These are phyloP conservation scores for Polia nebulosa DNA, from an alignment of 2,888 invertebrate genomes.

Conservation along the genomic window DNA sequence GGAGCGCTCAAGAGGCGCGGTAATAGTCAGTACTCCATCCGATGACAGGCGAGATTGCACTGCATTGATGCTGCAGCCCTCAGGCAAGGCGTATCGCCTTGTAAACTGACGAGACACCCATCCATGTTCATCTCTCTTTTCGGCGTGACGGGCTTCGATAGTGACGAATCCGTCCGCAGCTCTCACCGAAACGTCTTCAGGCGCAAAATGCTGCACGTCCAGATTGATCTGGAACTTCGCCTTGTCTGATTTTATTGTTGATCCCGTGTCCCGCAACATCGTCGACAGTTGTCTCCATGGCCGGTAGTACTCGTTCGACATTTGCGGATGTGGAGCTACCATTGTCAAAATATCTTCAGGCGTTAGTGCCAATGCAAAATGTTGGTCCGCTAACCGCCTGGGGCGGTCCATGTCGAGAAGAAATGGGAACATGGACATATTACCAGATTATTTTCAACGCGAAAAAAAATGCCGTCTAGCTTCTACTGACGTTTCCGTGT, in stretches of 20 bases:
- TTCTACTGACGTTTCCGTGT: slow-evolving; percentile 17
- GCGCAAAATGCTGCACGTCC: slow-evolving; percentile 94
- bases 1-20: slow-evolving; percentile 84
- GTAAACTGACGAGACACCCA: slow-evolving; percentile 93
- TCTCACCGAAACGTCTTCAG: slow-evolving; percentile 94
- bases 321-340: slow-evolving; percentile 64
- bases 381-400: slow-evolving; percentile 75
- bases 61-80: slow-evolving; percentile 92
- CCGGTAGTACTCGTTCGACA: slow-evolving; percentile 61
- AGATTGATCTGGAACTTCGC: slow-evolving; percentile 92
- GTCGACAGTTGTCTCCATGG: slow-evolving; percentile 67
- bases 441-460: slow-evolving; percentile 28
- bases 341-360: slow-evolving; percentile 77
- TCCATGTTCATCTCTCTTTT: slow-evolving; percentile 93
- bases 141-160: slow-evolving; percentile 93
- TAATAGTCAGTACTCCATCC: slow-evolving; percentile 93
- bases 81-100: slow-evolving; percentile 93
- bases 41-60: slow-evolving; percentile 93
- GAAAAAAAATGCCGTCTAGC: slow-evolving; percentile 44
- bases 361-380: slow-evolving; percentile 77
- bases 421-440: slow-evolving; percentile 65
- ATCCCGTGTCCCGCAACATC: slow-evolving; percentile 80
- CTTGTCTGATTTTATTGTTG: slow-evolving; percentile 87
- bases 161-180: slow-evolving; percentile 92
- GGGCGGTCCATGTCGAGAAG: slow-evolving; percentile 69